Evolutionary conservation across 2,797 vertebrate species (phyloP), one percentile per base, ranked within the genome.

Genomic region (Danio jaintianensis): DNA sequence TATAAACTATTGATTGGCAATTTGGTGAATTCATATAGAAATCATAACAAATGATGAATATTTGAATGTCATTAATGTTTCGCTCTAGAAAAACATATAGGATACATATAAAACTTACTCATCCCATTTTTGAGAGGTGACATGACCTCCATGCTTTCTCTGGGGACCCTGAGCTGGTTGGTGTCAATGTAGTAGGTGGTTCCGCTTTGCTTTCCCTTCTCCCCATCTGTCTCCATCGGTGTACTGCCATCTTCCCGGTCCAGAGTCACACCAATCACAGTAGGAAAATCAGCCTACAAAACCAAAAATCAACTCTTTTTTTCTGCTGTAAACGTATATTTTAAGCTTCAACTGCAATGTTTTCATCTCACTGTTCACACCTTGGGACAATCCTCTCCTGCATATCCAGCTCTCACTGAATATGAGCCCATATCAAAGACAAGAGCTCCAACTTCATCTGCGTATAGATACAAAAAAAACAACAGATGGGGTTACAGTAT

Each of bases 361-460:
- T 36, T 63, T 12, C 4, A 62, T 61, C 36, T 62, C 18, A 61
- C 66, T 43, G 36, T 38, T 50, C 66, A 61, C 94, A 98, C 98
- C 95, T 99, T 99, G 63, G 98, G 98, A 90, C 97, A 99, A 88
- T 99, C 98, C 90, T 99, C 98, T 64, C 98, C 98, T 20, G 98
- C 98, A 84, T 99, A 99, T 82, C 98, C 98, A 83, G 98, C 98
- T 93, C 98, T 94, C 71, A 99, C 98, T 0, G 97, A 96, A 83
- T 98, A 99, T 0, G 98, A 99, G 81, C 98, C 98, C 61, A 99
- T 99, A 90, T 99, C 98, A 82, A 99, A 99, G 84, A 99, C 98
- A 88, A 99, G 92, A 48, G 98, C 97, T 73, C 98, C 98, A 62
- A 99, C 98, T 92, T 99, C 98, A 95, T 99, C 98, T 99, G 89